These are phyloP conservation scores for Dasyurus viverrinus DNA, from an alignment of 2,113 vertebrate species.

Conservation along the genomic window DNA sequence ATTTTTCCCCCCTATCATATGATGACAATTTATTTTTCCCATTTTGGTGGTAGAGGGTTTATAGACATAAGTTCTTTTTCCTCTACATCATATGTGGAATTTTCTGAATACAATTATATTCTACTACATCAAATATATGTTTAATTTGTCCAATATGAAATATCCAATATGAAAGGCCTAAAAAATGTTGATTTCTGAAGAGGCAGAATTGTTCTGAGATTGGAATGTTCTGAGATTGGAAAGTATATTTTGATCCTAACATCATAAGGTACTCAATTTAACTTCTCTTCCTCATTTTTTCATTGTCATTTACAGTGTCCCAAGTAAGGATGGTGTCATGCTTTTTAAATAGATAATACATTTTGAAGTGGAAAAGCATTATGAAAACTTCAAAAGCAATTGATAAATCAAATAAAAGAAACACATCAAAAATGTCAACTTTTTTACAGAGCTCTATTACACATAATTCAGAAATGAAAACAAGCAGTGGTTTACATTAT, in stretches of 20 bases:
- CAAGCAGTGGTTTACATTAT: not conserved
- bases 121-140: conserved; percentile 17
- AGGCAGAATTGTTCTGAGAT: not conserved
- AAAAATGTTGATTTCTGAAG: not conserved
- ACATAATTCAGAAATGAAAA: not conserved
- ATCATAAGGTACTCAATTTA: not conserved
- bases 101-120: not conserved
- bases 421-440: not conserved
- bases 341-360: not conserved
- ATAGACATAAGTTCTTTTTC: not conserved
- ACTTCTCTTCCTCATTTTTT: not conserved
- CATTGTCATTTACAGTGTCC: not conserved
- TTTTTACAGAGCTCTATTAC: not conserved
- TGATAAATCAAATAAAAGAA: conserved; percentile 9
- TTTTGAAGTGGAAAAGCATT: conserved; percentile 1
- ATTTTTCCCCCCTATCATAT: not conserved
- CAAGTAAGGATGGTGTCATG: not conserved
- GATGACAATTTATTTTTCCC: not conserved
- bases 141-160: conserved; percentile 6
- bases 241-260: not conserved
- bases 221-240: conserved; percentile 21
- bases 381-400: conserved; percentile 6
- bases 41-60: not conserved
- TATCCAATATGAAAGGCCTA: conserved; percentile 15
- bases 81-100: not conserved